A percentile compares a stretch with the other conserved stretches of the same genome.
phyloP scores from a whole-genome alignment of 1,140 invertebrate species.

The Piezodorus guildinii region DNA sequence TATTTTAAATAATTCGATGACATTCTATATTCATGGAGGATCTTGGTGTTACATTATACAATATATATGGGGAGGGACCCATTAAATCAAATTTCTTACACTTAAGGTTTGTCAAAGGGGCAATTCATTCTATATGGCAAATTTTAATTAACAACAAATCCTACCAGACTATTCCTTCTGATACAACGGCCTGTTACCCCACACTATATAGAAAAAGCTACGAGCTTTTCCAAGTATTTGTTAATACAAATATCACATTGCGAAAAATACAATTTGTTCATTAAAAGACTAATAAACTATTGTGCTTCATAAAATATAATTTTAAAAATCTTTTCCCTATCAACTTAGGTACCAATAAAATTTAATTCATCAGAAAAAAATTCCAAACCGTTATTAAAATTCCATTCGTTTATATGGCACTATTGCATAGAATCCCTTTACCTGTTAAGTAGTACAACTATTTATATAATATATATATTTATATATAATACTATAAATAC shows the following conservation, averaged over 20 bases:
- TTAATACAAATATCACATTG: constrained; percentile 24
- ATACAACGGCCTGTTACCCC: constrained; percentile 17
- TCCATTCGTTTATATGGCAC: constrained; percentile 6
- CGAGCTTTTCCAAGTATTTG: constrained; percentile 19
- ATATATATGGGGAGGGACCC: constrained; percentile 7
- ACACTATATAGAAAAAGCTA: constrained; percentile 16
- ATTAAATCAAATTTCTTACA: constrained; percentile 8
- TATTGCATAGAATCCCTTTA: constrained; percentile 5
- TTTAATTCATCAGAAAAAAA: constrained; percentile 9
- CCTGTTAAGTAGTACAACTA: constrained; percentile 3
- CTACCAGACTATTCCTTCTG: constrained; percentile 3
- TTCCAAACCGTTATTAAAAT: constrained; percentile 15
- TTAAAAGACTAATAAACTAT: constrained; percentile 18
- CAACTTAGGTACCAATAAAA: constrained; percentile 13
- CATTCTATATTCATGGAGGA: constrained; percentile 1
- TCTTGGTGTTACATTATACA: constrained; percentile 13
- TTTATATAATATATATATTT: constrained; percentile 1
- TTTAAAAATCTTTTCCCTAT: constrained; percentile 7
- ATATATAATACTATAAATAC: constrained; percentile 14
- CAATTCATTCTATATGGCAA: constrained; percentile 7
- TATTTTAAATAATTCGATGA: constrained; percentile 6
- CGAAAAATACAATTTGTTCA: constrained; percentile 21
- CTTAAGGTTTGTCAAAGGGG: neutral
- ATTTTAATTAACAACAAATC: constrained; percentile 5
- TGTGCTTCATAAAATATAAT: constrained; percentile 24